Conservation (phyloP, 1,140 invertebrate species). For the Rhyacophila brunnea region DNA sequence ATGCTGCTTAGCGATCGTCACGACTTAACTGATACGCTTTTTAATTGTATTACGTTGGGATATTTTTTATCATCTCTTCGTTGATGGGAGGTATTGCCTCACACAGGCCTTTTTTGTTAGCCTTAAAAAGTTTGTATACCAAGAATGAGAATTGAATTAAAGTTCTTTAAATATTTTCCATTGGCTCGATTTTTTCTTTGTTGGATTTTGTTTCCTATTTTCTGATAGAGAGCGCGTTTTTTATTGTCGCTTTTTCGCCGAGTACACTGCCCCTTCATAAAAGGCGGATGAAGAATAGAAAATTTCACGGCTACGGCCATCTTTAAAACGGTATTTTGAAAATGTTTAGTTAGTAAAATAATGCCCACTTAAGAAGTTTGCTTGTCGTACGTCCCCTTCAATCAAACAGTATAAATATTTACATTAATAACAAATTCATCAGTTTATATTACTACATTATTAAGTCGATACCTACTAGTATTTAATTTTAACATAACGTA, state of each 20-base stretch:
- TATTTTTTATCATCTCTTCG: conserved; percentile 5
- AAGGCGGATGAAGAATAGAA: conserved; percentile 10
- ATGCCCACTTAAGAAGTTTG: not conserved
- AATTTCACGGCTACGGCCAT: conserved; percentile 7
- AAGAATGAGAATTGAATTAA: conserved; percentile 28
- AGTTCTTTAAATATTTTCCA: conserved; percentile 29
- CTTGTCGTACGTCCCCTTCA: too few species aligned
- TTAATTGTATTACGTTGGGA: conserved; percentile 18
- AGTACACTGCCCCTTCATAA: conserved; percentile 5
- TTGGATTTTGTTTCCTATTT: conserved; percentile 12
- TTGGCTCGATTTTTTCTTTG: conserved; percentile 15
- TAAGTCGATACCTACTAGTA: too few species aligned
- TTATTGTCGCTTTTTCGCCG: conserved; percentile 11
- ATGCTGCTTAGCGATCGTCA: conserved; percentile 14
- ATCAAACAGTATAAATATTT: too few species aligned
- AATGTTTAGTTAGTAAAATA: conserved; percentile 6
- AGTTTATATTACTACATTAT: too few species aligned
- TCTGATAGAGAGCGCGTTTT: not conserved
- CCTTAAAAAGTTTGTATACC: conserved; percentile 16
- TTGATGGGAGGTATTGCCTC: conserved; percentile 15
- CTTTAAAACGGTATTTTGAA: conserved; percentile 11
- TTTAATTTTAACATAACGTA: too few species aligned
- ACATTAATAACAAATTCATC: too few species aligned
- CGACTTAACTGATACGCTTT: conserved; percentile 13
- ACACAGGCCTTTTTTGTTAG: conserved; percentile 14